A percentile compares a stretch with the other conserved stretches of the same genome.
Evolutionary conservation across 2,888 invertebrate species (phyloP).

Genomic region (Romanomermis culicivorax): DNA sequence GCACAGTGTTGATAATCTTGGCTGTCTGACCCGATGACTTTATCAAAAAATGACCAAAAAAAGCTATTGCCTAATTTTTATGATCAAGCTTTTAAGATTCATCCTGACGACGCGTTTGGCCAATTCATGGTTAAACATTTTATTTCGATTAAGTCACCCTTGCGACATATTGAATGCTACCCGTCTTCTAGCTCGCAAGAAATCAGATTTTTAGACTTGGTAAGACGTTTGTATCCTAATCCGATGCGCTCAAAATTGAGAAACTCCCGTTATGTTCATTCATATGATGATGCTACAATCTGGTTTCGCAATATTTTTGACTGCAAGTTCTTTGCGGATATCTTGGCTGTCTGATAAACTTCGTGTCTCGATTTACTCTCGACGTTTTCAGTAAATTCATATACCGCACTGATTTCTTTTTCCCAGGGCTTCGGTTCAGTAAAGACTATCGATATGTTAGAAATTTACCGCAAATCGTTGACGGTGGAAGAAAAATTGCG

Average conservation of each 20-base stretch:
- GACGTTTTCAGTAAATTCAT: not conserved
- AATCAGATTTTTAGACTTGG: slow-evolving; percentile 27
- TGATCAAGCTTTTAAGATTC: slow-evolving; percentile 24
- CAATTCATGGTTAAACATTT: slow-evolving; percentile 30
- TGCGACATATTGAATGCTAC: slow-evolving; percentile 29
- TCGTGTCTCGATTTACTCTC: not conserved
- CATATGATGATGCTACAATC: not conserved
- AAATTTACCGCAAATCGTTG: slow-evolving; percentile 27
- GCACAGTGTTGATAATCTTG: not conserved
- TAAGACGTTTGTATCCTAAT: slow-evolving; percentile 17
- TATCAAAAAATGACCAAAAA: not conserved
- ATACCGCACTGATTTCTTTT: not conserved
- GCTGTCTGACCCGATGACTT: not conserved
- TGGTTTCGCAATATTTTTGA: slow-evolving; percentile 3
- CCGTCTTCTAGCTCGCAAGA: slow-evolving; percentile 27
- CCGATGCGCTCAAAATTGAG: no score
- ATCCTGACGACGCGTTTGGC: slow-evolving; percentile 27
- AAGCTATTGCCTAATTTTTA: not conserved
- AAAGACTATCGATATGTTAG: slow-evolving; percentile 27
- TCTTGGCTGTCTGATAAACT: slow-evolving; percentile 4
- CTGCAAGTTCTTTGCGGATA: not conserved
- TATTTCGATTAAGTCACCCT: slow-evolving; percentile 30
- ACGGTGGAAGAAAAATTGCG: slow-evolving; percentile 24
- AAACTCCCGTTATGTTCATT: no score
- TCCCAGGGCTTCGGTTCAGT: not conserved